Evolutionary conservation across 2,797 vertebrate genomes (phyloP).

Genomic region (Anolis apletophallus): DNA sequence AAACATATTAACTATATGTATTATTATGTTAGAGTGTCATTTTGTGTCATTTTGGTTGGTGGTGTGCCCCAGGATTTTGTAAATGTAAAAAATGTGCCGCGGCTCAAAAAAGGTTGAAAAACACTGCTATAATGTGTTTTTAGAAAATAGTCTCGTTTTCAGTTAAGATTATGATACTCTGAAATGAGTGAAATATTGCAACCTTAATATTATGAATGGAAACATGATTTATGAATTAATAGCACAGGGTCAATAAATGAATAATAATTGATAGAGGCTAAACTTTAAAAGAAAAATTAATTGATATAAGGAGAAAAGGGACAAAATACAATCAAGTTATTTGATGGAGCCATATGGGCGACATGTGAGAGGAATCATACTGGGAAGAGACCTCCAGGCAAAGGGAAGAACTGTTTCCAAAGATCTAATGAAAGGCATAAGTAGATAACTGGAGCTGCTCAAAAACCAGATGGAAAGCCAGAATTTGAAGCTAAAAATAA

Average conservation of each 20-base stretch:
- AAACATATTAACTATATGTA: no score
- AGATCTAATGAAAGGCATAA: conserved; percentile 7
- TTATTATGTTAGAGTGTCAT: no score
- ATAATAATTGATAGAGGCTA: background rate
- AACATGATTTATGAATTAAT: background rate
- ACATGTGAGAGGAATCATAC: background rate
- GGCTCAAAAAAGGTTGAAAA: no score
- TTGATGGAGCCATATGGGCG: background rate
- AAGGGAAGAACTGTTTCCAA: background rate
- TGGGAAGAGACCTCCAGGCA: rapidly evolving
- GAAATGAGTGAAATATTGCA: background rate
- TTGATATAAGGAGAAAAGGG: background rate
- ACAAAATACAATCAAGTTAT: conserved; percentile 4
- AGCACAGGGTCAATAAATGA: background rate
- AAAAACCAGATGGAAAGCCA: conserved; percentile 29
- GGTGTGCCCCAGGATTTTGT: no score
- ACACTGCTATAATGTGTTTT: background rate
- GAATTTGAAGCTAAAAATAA: conserved; percentile 35
- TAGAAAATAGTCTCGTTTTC: background rate
- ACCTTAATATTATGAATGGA: background rate
- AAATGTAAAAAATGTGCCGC: no score
- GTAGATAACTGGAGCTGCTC: conserved; percentile 10
- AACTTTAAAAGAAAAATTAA: background rate
- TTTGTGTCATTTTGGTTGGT: no score
- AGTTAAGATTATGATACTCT: background rate